Evolutionary conservation across 2,888 invertebrate genomes (phyloP).

Genomic region (Amorpha juglandis): DNA sequence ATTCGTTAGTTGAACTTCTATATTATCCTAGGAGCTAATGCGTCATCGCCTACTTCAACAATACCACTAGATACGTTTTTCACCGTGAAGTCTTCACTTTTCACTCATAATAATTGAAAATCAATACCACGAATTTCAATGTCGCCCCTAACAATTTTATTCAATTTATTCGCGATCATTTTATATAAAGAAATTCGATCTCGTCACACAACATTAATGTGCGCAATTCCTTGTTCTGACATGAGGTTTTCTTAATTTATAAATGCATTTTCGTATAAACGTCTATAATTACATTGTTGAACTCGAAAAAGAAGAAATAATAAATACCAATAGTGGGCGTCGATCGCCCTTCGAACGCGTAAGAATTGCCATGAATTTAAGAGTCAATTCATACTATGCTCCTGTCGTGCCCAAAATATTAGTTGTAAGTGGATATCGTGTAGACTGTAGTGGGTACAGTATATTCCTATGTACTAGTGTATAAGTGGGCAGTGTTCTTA

Average conservation of each 20-base stretch:
- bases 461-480: not conserved
- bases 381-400: slow-evolving; percentile 13
- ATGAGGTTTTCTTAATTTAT: slow-evolving; percentile 52
- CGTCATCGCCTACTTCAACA: slow-evolving; percentile 73
- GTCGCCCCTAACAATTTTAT: slow-evolving; percentile 46
- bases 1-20: slow-evolving; percentile 22
- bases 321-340: slow-evolving; percentile 17
- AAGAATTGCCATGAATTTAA: slow-evolving; percentile 2
- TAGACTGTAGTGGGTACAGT: not conserved
- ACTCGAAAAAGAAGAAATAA: slow-evolving; percentile 20
- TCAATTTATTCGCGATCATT: slow-evolving; percentile 42
- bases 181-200: slow-evolving; percentile 69
- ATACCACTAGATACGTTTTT: slow-evolving; percentile 54
- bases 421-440: slow-evolving; percentile 18
- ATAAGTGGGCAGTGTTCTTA: slow-evolving; percentile 80
- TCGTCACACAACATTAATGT: slow-evolving; percentile 60
- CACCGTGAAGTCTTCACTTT: slow-evolving; percentile 64
- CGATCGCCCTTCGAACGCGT: not conserved
- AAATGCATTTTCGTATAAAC: slow-evolving; percentile 50
- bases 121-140: slow-evolving; percentile 37
- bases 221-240: slow-evolving; percentile 73
- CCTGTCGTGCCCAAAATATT: slow-evolving; percentile 10
- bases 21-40: slow-evolving; percentile 64
- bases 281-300: slow-evolving; percentile 13
- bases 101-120: slow-evolving; percentile 67